A percentile compares a stretch with the other conserved stretches of the same genome.
phyloP scores from a whole-genome alignment of 2,888 invertebrate genomes.

The Melieria picta region DNA sequence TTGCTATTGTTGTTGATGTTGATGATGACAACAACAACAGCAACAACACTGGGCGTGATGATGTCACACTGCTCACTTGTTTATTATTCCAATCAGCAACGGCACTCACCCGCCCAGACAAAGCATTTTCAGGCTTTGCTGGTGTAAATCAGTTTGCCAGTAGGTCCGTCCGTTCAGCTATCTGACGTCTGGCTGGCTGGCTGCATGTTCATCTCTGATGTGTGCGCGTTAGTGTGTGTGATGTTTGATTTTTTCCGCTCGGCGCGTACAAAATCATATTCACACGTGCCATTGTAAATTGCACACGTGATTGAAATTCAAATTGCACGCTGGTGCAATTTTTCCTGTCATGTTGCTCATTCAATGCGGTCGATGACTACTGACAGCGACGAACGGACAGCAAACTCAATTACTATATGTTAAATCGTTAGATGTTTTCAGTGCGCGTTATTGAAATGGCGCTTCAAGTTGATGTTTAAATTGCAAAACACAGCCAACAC shows the following conservation, averaged over 20 bases:
- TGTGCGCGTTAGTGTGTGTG: not conserved
- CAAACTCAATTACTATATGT: too few species aligned
- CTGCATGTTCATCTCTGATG: not conserved
- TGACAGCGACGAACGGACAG: too few species aligned
- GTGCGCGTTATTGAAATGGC: too few species aligned
- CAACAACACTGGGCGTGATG: conserved; percentile 12
- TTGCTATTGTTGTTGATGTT: conserved; percentile 4
- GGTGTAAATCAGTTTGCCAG: not conserved
- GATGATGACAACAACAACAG: not conserved
- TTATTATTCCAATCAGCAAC: not conserved
- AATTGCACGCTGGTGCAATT: not conserved
- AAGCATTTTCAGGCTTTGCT: not conserved
- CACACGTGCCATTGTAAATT: conserved; percentile 29
- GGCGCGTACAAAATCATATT: conserved; percentile 16
- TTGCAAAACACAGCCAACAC: too few species aligned
- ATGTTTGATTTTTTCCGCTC: too few species aligned
- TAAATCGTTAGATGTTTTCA: too few species aligned
- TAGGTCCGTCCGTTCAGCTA: not conserved
- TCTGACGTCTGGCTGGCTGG: not conserved
- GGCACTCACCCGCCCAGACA: not conserved
- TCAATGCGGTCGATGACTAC: too few species aligned
- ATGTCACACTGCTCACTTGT: conserved; percentile 17
- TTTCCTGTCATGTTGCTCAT: too few species aligned
- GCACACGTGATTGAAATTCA: conserved; percentile 23
- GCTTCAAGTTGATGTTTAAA: too few species aligned